Conservation (phyloP, 1,140 invertebrate genomes). For the Nebria ingens region DNA sequence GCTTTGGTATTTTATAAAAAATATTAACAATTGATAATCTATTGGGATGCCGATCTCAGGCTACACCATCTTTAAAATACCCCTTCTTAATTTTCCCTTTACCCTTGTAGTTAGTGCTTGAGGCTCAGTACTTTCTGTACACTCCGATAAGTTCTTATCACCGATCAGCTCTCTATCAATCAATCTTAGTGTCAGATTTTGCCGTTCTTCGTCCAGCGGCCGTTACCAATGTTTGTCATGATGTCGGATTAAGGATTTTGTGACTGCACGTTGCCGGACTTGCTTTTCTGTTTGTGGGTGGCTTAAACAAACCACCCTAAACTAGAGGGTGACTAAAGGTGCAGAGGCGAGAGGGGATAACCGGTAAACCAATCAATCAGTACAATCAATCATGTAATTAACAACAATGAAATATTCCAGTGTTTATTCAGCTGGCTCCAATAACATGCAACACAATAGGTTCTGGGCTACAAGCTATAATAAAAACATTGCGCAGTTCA, state of each 20-base stretch:
- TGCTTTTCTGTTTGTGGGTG: background rate
- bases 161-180: conserved; percentile 28
- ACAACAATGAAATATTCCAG: background rate
- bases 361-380: background rate
- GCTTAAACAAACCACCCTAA: background rate
- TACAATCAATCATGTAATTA: conserved; percentile 7
- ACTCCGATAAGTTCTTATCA: conserved; percentile 17
- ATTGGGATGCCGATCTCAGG: too few relatives aligned
- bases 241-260: conserved; percentile 23
- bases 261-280: too few relatives aligned
- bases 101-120: background rate
- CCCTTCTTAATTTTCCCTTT: background rate
- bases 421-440: background rate
- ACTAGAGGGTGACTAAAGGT: background rate
- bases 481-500: too few relatives aligned
- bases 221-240: conserved; percentile 17
- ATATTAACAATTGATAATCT: too few relatives aligned
- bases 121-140: background rate
- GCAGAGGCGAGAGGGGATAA: background rate
- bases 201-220: conserved; percentile 14
- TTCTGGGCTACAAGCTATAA: too few relatives aligned
- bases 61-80: too few relatives aligned
- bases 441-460: background rate
- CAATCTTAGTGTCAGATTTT: conserved; percentile 30
- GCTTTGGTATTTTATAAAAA: too few relatives aligned